Conservation (phyloP, 1,140 invertebrate genomes). For the Penaeus japonicus region DNA sequence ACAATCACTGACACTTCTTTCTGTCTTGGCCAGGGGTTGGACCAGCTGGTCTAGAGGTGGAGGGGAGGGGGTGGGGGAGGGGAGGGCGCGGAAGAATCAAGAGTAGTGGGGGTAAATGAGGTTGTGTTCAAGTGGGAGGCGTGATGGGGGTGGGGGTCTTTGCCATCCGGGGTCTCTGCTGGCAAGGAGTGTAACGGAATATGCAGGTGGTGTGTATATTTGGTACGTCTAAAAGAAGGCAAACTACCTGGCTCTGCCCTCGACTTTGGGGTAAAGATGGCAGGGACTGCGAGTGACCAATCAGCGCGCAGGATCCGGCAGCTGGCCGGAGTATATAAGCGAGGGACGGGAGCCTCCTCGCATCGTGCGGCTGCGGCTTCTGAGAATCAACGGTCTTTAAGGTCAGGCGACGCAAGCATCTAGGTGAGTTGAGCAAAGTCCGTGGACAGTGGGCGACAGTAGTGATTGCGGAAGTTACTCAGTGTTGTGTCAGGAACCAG, state of each 20-base stretch:
- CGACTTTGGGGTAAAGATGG: slow-evolving; percentile 54
- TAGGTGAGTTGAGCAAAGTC: slow-evolving; percentile 44
- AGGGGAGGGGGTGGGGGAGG: not conserved
- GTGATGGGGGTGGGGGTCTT: not conserved
- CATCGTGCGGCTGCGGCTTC: slow-evolving; percentile 52
- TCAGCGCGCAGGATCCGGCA: slow-evolving; percentile 49
- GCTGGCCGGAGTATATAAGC: slow-evolving; percentile 42
- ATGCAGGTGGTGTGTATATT: slow-evolving; percentile 56
- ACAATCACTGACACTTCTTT: slow-evolving; percentile 20
- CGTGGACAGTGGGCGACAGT: slow-evolving; percentile 19
- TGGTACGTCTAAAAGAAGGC: slow-evolving; percentile 47
- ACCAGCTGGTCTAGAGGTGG: not conserved
- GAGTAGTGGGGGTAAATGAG: not conserved
- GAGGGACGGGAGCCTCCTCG: slow-evolving; percentile 3
- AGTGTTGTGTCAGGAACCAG: not conserved
- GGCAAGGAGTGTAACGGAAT: slow-evolving; percentile 54
- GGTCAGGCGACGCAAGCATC: slow-evolving; percentile 38
- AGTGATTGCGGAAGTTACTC: not conserved
- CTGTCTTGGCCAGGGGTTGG: not conserved
- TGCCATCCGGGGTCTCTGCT: not conserved
- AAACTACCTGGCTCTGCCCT: slow-evolving; percentile 49
- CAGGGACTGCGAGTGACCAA: slow-evolving; percentile 43
- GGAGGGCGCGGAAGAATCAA: not conserved
- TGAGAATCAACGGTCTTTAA: slow-evolving; percentile 47
- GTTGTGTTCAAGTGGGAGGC: not conserved